Evolutionary conservation across 2,797 vertebrate genomes (phyloP).

Genomic region (Argya squamiceps): DNA sequence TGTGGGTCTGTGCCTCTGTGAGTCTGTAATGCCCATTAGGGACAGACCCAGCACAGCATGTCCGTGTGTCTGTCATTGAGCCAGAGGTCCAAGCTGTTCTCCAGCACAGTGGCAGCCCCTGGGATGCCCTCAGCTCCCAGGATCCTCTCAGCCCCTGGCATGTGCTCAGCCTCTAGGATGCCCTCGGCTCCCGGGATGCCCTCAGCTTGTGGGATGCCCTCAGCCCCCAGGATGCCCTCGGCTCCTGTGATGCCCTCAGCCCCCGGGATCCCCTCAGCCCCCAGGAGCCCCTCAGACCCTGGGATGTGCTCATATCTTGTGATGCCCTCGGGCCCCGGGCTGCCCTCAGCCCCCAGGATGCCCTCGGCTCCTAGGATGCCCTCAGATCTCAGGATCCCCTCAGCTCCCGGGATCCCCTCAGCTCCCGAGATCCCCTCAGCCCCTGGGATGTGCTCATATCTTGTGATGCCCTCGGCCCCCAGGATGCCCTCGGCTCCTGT

Average conservation of each 20-base stretch:
- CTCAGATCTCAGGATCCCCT: fast-evolving
- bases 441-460: fast-evolving
- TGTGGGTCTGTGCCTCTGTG: not conserved
- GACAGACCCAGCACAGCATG: fast-evolving
- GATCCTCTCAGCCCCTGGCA: fast-evolving
- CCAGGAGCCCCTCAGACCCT: fast-evolving
- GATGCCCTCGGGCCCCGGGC: fast-evolving
- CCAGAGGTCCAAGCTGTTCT: fast-evolving
- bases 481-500: fast-evolving
- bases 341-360: fast-evolving
- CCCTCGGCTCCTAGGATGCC: fast-evolving
- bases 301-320: not conserved
- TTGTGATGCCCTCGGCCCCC: fast-evolving
- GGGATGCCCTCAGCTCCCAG: fast-evolving
- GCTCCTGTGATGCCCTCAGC: fast-evolving
- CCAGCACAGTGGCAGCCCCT: fast-evolving
- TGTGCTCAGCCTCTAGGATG: fast-evolving
- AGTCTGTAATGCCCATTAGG: not conserved
- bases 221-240: fast-evolving
- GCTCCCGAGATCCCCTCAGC: not conserved
- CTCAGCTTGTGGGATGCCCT: fast-evolving
- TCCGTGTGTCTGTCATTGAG: fast-evolving
- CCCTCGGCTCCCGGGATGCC: fast-evolving
- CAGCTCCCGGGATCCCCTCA: fast-evolving
- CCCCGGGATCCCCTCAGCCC: fast-evolving